A percentile compares a stretch with the other conserved stretches of the same genome.
Conservation (phyloP, 2,113 vertebrate genomes). For the Pelusios castaneus region DNA sequence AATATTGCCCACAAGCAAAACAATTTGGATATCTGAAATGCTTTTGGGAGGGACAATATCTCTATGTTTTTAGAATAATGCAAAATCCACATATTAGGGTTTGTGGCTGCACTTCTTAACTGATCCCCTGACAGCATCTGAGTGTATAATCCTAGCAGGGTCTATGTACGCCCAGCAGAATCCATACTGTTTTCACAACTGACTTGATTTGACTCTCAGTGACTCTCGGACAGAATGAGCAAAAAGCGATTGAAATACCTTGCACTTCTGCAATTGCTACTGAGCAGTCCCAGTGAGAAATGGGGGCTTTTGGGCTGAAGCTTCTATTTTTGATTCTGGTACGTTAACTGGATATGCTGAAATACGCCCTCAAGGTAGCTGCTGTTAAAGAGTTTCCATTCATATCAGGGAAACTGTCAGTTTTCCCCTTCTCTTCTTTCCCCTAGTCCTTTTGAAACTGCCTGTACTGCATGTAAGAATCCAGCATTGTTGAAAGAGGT, state of each 20-base stretch:
- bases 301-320: neutral
- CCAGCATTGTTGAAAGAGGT: neutral
- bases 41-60: neutral
- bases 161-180: neutral
- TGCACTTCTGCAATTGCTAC: neutral
- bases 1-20: neutral
- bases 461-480: neutral
- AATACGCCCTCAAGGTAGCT: neutral
- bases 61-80: neutral
- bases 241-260: neutral
- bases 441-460: neutral
- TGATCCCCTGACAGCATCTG: neutral
- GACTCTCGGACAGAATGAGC: accelerated
- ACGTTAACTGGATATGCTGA: neutral
- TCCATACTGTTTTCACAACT: neutral
- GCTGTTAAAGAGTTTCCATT: neutral
- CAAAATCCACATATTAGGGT: accelerated
- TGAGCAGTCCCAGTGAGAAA: neutral
- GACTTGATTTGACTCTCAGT: neutral
- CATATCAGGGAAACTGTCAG: neutral
- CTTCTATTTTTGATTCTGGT: accelerated
- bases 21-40: neutral
- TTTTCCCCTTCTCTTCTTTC: neutral
- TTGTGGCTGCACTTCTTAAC: neutral
- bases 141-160: neutral